These are phyloP conservation scores for Mycteria americana DNA, from an alignment of 2,797 vertebrate species.

Conservation along the genomic window DNA sequence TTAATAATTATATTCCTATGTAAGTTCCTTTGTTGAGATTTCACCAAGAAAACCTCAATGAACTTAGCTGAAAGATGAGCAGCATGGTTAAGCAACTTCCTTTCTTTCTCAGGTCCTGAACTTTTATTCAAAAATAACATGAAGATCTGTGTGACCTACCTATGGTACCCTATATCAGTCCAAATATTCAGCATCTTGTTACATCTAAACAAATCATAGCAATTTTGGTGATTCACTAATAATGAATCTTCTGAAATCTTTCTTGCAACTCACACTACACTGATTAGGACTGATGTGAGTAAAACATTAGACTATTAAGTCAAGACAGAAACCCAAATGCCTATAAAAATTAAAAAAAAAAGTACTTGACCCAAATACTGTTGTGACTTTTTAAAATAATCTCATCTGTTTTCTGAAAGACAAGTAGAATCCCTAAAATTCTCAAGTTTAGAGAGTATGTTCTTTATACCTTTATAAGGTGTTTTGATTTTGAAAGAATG, in stretches of 20 bases:
- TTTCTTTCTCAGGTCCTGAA: not conserved
- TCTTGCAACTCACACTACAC: not conserved
- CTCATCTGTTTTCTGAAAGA: not conserved
- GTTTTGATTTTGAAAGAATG: not conserved
- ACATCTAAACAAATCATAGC: not conserved
- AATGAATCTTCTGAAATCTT: not conserved
- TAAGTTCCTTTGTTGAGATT: not conserved
- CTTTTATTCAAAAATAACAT: not conserved
- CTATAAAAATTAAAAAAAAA: not conserved
- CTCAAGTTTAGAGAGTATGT: not conserved
- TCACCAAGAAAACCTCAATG: not conserved
- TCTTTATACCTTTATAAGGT: not conserved
- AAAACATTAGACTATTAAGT: not conserved
- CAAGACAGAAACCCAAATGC: not conserved
- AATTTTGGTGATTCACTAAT: not conserved
- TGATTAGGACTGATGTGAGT: not conserved
- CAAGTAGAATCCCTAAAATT: not conserved
- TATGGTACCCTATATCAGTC: not conserved
- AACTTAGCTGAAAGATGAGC: not conserved
- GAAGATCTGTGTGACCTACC: not conserved
- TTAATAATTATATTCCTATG: not conserved
- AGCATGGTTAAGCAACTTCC: not conserved
- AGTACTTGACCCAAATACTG: not conserved
- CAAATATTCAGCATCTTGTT: not conserved
- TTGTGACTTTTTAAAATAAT: not conserved